Conservation (phyloP, 2,113 vertebrate species). For the Sprattus sprattus region DNA sequence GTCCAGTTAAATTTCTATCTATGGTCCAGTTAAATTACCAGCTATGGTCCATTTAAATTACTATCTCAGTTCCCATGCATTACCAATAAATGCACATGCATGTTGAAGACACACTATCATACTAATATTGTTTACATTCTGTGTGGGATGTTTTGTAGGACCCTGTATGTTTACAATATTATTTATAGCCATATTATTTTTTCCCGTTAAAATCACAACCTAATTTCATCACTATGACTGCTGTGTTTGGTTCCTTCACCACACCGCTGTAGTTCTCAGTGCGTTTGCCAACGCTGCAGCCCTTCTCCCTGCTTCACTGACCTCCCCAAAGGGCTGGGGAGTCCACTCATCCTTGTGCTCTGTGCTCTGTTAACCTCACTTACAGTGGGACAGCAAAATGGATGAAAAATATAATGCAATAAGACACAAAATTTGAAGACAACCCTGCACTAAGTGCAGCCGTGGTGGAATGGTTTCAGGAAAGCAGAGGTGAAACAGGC, state of each 20-base stretch:
- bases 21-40: too few species aligned
- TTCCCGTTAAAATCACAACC: too few species aligned
- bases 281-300: neutral
- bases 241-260: too few species aligned
- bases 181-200: neutral
- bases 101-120: too few species aligned
- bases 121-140: too few species aligned
- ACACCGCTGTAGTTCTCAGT: neutral
- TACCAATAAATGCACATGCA: too few species aligned
- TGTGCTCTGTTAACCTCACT: neutral
- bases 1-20: neutral
- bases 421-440: neutral
- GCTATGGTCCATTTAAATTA: too few species aligned
- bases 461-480: neutral
- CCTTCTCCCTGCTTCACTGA: neutral
- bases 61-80: too few species aligned
- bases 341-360: slow-evolving; percentile 1
- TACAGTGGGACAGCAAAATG: neutral
- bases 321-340: neutral
- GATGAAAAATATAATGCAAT: slow-evolving; percentile 13
- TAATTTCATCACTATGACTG: neutral
- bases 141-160: neutral
- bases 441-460: neutral
- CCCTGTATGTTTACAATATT: neutral
- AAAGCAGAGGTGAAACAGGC: neutral